Conservation (phyloP, 2,888 invertebrate species). For the Glaucopsyche alexis region DNA sequence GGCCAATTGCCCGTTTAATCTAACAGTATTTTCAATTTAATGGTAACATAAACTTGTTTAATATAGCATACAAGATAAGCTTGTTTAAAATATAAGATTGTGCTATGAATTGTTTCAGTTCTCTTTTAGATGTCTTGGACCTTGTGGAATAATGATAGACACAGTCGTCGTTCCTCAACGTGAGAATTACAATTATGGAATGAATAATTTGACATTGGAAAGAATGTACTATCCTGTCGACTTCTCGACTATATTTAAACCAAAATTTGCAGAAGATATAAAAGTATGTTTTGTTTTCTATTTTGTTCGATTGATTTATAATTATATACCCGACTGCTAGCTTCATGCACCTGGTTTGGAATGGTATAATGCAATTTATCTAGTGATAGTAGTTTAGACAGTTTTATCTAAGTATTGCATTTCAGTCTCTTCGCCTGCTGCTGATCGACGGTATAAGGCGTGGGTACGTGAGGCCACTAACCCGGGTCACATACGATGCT, state of each 20-base stretch:
- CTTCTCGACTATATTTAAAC: constrained; percentile 17
- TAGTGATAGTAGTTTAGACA: neutral
- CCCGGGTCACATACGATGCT: constrained; percentile 50
- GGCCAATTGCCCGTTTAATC: no score
- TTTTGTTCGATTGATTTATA: neutral
- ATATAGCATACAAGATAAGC: no score
- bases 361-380: neutral
- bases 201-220: constrained; percentile 41
- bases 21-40: no score
- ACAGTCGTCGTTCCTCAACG: constrained; percentile 43
- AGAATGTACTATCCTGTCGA: constrained; percentile 39
- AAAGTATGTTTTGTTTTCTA: neutral
- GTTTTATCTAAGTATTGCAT: neutral
- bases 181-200: constrained; percentile 47
- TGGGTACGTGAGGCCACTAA: constrained; percentile 57
- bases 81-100: neutral
- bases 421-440: constrained; percentile 46
- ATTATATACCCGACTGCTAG: neutral
- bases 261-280: neutral
- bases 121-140: constrained; percentile 35
- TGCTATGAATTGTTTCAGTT: constrained; percentile 33
- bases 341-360: neutral
- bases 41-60: no score
- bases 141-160: constrained; percentile 40
- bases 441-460: constrained; percentile 53